A percentile compares a stretch with the other conserved stretches of the same genome.
These are phyloP conservation scores for Radopholus similis DNA, from an alignment of 1,140 invertebrate genomes.

Conservation along the genomic window DNA sequence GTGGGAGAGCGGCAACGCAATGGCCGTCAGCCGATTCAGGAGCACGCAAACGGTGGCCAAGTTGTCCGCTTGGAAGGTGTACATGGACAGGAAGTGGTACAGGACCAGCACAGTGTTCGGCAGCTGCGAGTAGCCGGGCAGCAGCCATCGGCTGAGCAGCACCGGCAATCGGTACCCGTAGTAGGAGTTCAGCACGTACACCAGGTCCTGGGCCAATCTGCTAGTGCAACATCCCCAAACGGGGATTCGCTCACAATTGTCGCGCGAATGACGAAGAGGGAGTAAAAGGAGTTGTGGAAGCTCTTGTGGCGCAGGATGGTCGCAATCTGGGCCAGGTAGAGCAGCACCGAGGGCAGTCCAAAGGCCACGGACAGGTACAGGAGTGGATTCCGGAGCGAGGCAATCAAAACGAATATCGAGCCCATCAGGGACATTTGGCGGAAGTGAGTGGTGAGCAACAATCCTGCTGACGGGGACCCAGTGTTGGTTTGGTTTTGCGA, in stretches of 20 bases:
- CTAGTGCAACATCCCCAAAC: too few relatives aligned
- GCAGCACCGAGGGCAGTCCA: not conserved
- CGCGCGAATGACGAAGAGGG: not conserved
- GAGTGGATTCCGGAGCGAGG: not conserved
- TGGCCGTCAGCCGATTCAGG: not conserved
- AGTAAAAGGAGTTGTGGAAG: not conserved
- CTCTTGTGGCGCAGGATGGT: not conserved
- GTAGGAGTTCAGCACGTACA: too few relatives aligned
- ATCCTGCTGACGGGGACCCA: too few relatives aligned
- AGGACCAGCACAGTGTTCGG: not conserved
- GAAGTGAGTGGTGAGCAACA: too few relatives aligned
- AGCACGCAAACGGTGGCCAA: not conserved
- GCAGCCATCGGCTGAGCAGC: not conserved
- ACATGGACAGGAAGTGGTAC: not conserved
- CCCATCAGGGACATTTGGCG: too few relatives aligned
- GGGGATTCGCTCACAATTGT: too few relatives aligned
- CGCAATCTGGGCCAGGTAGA: not conserved
- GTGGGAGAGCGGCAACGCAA: too few relatives aligned
- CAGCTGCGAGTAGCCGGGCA: not conserved
- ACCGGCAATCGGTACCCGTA: not conserved
- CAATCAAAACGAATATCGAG: not conserved
- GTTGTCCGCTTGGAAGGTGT: not conserved
- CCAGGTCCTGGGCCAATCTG: too few relatives aligned
- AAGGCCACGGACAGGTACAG: not conserved
- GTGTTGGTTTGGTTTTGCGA: too few relatives aligned